These are phyloP conservation scores for Pteronotus mesoamericanus DNA, from an alignment of 2,797 vertebrate genomes.

Conservation along the genomic window DNA sequence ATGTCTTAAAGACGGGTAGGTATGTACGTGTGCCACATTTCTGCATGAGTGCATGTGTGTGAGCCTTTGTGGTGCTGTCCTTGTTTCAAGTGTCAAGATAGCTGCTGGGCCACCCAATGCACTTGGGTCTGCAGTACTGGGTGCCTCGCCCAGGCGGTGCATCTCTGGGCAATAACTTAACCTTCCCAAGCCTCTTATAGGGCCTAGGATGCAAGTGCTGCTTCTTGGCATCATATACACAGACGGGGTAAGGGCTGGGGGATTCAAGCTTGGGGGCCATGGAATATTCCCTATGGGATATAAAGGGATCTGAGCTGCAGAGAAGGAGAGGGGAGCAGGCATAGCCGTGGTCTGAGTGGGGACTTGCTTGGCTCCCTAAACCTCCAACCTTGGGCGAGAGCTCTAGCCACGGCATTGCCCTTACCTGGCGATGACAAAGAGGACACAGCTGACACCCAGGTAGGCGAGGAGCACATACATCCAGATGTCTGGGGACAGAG, in stretches of 20 bases:
- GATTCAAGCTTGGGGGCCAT: background rate
- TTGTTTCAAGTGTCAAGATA: background rate
- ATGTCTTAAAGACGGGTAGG: background rate
- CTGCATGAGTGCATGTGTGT: background rate
- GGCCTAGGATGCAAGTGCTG: background rate
- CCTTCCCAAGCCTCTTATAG: background rate
- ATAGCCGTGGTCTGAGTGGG: background rate
- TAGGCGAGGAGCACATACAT: conserved; percentile 98
- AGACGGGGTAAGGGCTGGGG: background rate
- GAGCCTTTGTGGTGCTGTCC: background rate
- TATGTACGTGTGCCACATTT: fast-evolving
- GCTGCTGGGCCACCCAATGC: background rate
- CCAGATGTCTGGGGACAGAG: conserved; percentile 98
- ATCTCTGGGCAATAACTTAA: background rate
- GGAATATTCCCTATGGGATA: background rate
- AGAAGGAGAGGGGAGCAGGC: background rate
- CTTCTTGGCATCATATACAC: background rate
- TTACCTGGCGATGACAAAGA: conserved; percentile 99
- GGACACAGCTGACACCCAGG: conserved; percentile 98
- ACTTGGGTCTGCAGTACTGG: background rate
- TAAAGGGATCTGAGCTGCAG: background rate
- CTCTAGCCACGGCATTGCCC: background rate
- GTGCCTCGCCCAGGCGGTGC: background rate
- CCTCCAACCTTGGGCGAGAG: background rate
- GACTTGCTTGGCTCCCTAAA: background rate